A percentile compares a stretch with the other conserved stretches of the same genome.
These are phyloP conservation scores for Chaetoderma sp. DNA, from an alignment of 2,888 invertebrate genomes.

Conservation along the genomic window DNA sequence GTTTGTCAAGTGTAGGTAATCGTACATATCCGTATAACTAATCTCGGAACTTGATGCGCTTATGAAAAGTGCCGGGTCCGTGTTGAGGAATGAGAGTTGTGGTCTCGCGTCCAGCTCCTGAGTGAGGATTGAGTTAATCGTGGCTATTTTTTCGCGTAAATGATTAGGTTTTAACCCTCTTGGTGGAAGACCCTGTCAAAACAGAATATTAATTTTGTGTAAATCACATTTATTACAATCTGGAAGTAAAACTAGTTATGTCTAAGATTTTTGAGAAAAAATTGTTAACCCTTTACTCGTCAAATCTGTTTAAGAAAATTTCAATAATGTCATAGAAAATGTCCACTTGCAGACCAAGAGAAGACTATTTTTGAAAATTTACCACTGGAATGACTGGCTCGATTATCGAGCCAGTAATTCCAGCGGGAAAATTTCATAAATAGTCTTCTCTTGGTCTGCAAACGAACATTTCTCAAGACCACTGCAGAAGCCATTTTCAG, in stretches of 20 bases:
- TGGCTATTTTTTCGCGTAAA: slow-evolving; percentile 81
- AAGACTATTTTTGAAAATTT: no score
- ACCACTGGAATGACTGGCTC: no score
- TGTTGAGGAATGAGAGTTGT: slow-evolving; percentile 82
- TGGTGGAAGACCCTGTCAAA: slow-evolving; percentile 85
- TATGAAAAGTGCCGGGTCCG: slow-evolving; percentile 77
- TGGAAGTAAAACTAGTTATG: not conserved
- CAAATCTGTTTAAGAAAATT: no score
- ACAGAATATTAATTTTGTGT: no score
- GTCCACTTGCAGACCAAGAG: no score
- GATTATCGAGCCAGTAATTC: no score
- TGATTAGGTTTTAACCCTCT: slow-evolving; percentile 88
- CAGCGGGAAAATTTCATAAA: no score
- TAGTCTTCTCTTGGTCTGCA: no score
- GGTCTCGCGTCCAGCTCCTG: slow-evolving; percentile 73
- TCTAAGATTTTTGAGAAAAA: not conserved
- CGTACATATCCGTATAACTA: slow-evolving; percentile 91
- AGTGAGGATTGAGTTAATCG: slow-evolving; percentile 81
- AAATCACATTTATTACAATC: not conserved
- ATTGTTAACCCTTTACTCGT: not conserved
- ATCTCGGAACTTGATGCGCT: slow-evolving; percentile 75
- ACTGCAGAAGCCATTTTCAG: no score
- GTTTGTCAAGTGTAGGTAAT: slow-evolving; percentile 86
- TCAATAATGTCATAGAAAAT: no score
- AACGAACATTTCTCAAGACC: no score